phyloP scores from a whole-genome alignment of 2,797 vertebrate species.

The Erethizon dorsatum region DNA sequence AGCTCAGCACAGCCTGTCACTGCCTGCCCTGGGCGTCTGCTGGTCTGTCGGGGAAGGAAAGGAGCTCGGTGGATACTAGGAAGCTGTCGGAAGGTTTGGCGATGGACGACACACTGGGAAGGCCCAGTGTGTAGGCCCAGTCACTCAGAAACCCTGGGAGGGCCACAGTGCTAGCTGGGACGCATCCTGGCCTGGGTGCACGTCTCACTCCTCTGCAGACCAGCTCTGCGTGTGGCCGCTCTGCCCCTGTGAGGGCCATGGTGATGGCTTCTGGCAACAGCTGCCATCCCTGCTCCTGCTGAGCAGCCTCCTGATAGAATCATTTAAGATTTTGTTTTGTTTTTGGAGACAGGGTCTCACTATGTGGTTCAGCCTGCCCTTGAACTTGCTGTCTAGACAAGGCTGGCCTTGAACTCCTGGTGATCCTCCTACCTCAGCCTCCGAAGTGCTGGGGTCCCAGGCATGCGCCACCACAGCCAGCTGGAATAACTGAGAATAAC shows the following conservation, averaged over 20 bases:
- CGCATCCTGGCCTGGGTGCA: background rate
- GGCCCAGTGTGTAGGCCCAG: background rate
- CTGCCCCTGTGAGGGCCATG: background rate
- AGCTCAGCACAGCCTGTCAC: background rate
- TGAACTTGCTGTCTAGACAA: background rate
- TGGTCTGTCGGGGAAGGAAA: background rate
- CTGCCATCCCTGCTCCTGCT: fast-evolving
- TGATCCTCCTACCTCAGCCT: background rate
- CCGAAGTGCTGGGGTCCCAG: background rate
- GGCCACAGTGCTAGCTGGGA: background rate
- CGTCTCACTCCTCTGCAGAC: fast-evolving
- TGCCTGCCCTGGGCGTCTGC: background rate
- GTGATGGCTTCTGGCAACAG: background rate
- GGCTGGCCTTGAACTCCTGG: background rate
- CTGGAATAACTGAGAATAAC: background rate
- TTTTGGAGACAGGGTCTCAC: background rate
- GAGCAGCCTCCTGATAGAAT: background rate
- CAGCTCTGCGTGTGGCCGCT: background rate
- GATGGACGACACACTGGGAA: background rate
- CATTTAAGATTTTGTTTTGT: background rate
- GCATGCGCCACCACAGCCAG: background rate
- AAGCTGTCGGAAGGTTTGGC: background rate
- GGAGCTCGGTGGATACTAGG: background rate
- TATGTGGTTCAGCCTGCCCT: background rate
- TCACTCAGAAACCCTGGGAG: background rate